Evolutionary conservation across 1,140 invertebrate genomes (phyloP).

Genomic region (Bombus superbus): DNA sequence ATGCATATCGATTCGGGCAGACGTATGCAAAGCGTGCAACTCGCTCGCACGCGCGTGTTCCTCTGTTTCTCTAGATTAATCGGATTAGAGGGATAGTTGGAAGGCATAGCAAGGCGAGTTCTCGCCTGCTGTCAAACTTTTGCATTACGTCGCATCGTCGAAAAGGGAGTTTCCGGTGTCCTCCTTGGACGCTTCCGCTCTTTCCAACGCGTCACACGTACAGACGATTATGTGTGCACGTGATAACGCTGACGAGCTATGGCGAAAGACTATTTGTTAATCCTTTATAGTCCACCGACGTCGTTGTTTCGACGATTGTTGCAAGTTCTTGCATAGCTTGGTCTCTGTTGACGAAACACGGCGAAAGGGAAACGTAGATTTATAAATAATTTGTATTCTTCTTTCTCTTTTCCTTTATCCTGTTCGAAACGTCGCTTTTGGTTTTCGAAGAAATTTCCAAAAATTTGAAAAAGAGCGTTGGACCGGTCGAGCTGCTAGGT

Average conservation of each 20-base stretch:
- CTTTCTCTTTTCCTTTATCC: not conserved
- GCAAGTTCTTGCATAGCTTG: too few species aligned
- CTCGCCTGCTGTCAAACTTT: constrained; percentile 13
- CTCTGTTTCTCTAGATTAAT: constrained; percentile 34
- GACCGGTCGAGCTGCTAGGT: not conserved
- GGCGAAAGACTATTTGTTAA: not conserved
- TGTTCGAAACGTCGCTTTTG: not conserved
- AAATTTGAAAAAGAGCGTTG: not conserved
- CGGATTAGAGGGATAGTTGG: constrained; percentile 25
- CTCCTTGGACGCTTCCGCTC: not conserved
- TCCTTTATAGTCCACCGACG: not conserved
- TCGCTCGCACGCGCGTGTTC: constrained; percentile 1
- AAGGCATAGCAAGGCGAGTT: not conserved
- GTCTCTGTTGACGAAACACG: not conserved
- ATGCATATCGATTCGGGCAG: constrained; percentile 38
- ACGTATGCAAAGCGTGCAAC: constrained; percentile 27
- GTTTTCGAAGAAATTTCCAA: not conserved
- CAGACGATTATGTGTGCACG: not conserved
- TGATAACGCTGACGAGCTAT: not conserved
- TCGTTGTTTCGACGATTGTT: not conserved
- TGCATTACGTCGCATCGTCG: constrained; percentile 3
- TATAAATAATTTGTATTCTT: not conserved
- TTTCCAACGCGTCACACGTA: not conserved
- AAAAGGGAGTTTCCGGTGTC: not conserved
- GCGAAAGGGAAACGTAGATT: not conserved